phyloP scores from a whole-genome alignment of 2,888 invertebrate genomes.

The Aplocera efformata region DNA sequence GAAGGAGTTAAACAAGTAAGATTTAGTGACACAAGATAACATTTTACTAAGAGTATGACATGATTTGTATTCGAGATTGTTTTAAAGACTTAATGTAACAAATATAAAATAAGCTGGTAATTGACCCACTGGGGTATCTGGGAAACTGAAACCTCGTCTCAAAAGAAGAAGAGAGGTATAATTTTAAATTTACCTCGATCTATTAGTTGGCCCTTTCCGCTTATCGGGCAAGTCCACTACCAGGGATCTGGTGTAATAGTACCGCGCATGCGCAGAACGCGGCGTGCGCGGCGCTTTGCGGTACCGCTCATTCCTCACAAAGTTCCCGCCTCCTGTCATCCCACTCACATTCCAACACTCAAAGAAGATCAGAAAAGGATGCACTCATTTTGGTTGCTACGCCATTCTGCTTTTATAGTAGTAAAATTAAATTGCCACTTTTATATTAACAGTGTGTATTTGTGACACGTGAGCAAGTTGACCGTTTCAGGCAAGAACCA shows the following conservation, averaged over 20 bases:
- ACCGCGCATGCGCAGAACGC: slow-evolving; percentile 52
- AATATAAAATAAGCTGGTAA: no score
- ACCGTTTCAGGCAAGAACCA: slow-evolving; percentile 37
- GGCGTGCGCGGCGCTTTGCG: slow-evolving; percentile 53
- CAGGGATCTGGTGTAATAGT: slow-evolving; percentile 61
- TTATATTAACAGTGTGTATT: no score
- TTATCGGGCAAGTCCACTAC: slow-evolving; percentile 43
- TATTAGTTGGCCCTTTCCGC: slow-evolving; percentile 31
- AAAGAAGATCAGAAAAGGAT: slow-evolving; percentile 20
- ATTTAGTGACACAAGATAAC: no score
- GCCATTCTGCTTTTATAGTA: neutral
- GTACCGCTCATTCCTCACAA: slow-evolving; percentile 53
- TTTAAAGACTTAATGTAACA: no score
- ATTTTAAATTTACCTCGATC: slow-evolving; percentile 54
- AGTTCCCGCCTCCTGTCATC: slow-evolving; percentile 60
- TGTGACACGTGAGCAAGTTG: slow-evolving; percentile 4
- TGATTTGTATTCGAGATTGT: no score
- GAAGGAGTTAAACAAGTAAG: no score
- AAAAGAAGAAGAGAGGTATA: no score
- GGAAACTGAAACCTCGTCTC: no score
- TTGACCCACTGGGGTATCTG: no score
- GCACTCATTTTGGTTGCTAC: neutral
- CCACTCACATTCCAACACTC: slow-evolving; percentile 46
- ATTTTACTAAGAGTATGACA: no score
- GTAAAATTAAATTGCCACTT: no score